Percentiles rank a stretch among this genome's conserved stretches.
Evolutionary conservation across 2,888 invertebrate genomes (phyloP).

Genomic region (Drosophila mimica): DNA sequence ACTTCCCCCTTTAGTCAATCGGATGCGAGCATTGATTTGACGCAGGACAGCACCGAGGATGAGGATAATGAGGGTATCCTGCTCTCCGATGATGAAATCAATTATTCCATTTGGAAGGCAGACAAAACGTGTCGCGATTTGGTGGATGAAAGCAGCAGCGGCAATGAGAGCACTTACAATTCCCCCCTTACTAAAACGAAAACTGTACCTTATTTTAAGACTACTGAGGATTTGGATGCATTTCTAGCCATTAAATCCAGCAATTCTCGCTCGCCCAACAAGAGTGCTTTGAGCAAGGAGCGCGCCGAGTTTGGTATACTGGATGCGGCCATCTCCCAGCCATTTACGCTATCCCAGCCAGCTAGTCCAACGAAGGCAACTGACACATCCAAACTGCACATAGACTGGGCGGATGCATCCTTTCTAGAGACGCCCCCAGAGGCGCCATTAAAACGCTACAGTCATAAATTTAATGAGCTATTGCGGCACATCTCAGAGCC

Average conservation of each 20-base stretch:
- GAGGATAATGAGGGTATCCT: slow-evolving; percentile 78
- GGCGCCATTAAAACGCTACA: slow-evolving; percentile 62
- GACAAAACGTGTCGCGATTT: slow-evolving; percentile 53
- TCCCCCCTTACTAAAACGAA: slow-evolving; percentile 24
- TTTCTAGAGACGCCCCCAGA: slow-evolving; percentile 72
- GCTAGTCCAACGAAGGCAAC: slow-evolving; percentile 15
- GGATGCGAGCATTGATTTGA: slow-evolving; percentile 72
- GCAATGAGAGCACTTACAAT: slow-evolving; percentile 1
- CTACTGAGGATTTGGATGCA: slow-evolving; percentile 58
- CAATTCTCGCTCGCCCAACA: slow-evolving; percentile 58
- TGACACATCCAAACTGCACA: slow-evolving; percentile 32
- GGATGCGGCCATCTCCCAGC: slow-evolving; percentile 70
- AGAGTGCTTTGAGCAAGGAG: slow-evolving; percentile 67
- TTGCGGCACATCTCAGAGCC: slow-evolving; percentile 33
- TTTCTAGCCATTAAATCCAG: slow-evolving; percentile 31
- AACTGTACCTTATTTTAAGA: slow-evolving; percentile 53
- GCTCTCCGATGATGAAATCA: slow-evolving; percentile 87
- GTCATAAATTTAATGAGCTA: slow-evolving; percentile 67
- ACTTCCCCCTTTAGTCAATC: slow-evolving; percentile 28
- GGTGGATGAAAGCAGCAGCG: slow-evolving; percentile 14
- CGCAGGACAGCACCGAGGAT: slow-evolving; percentile 54
- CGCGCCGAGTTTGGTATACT: slow-evolving; percentile 82
- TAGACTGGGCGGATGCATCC: slow-evolving; percentile 76
- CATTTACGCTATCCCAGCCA: slow-evolving; percentile 57
- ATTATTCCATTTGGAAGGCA: slow-evolving; percentile 87